These are phyloP conservation scores for Toxonevra muliebris DNA, from an alignment of 2,888 invertebrate species.

Conservation along the genomic window DNA sequence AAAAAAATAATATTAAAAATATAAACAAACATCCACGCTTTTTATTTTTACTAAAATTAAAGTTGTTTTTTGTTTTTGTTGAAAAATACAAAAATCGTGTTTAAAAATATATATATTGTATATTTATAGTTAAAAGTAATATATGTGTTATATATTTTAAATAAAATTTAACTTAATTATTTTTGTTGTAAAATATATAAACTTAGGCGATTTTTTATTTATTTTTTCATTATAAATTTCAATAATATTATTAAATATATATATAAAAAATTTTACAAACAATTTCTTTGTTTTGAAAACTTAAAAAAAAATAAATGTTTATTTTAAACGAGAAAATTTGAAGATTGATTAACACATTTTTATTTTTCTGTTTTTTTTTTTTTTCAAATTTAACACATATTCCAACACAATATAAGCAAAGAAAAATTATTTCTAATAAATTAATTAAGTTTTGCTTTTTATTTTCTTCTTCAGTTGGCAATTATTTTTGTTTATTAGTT, in stretches of 20 bases:
- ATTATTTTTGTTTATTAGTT: slow-evolving; percentile 25
- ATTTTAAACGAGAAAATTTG: no score
- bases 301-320: no score
- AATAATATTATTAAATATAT: slow-evolving; percentile 24
- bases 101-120: not conserved
- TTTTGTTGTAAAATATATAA: slow-evolving; percentile 36
- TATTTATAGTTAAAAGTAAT: not conserved
- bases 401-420: no score
- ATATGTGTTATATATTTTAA: slow-evolving; percentile 20
- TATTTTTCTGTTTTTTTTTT: no score
- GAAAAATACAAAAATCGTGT: slow-evolving; percentile 38
- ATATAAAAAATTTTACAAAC: slow-evolving; percentile 16
- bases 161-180: slow-evolving; percentile 34
- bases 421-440: no score
- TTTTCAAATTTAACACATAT: no score
- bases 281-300: no score
- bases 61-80: slow-evolving; percentile 41
- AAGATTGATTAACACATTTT: no score
- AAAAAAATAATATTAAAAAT: slow-evolving; percentile 42
- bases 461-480: no score
- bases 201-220: slow-evolving; percentile 35
- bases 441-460: no score
- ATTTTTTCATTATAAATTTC: slow-evolving; percentile 37
- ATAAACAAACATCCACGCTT: slow-evolving; percentile 55
- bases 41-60: slow-evolving; percentile 8